Base-by-base conservation (phyloP, 2,888 invertebrate genomes). In the Acrobasis suavella region DNA sequence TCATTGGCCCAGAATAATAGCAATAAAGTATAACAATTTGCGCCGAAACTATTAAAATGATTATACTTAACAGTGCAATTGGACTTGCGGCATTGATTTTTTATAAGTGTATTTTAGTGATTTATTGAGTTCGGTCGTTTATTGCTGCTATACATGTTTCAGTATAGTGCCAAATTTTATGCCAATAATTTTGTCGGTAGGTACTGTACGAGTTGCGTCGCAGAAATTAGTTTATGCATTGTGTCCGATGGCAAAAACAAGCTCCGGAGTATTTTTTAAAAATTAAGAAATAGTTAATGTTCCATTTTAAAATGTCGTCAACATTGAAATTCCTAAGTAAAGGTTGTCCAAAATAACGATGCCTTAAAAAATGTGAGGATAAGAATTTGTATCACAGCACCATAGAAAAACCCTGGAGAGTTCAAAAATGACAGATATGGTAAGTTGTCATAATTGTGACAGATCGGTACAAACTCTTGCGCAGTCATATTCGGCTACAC, bases 401-500 rank as follows among this genome's bases (percentile, higher is more conserved):
- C 22, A 42, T 56, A 38, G 9, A 46, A 17, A n/a, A 56, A 14
- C 17, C 17, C 5, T 39, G 15, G 9, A 37, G 37, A 54, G 15
- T 54, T 54, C 54, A 38, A 32, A 32, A 32, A 32, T 32, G 2
- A 32, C 37, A 54, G 54, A 12, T 58, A 58, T 12, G 58, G 38
- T 42, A 9, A 42, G 58, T 58, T 46, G 58, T 49, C 15, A 58
- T 58, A 58, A 58, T 58, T 58, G 69, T 70, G 70, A 73, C 71
- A 71, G 65, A 72, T 69, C 64, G 64, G 38, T 50, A 56, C 52
- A 55, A 65, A 54, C 70, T 65, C 62, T 69, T 70, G 64, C 65
- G 72, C 68, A 65, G 63, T 56, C 58, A 55, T 37, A 67, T 69
- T 70, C 64, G 69, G 65, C 67, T 39, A 55, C 55, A 65, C 64